phyloP scores from a whole-genome alignment of 1,140 invertebrate species.

The Nephotettix cincticeps region DNA sequence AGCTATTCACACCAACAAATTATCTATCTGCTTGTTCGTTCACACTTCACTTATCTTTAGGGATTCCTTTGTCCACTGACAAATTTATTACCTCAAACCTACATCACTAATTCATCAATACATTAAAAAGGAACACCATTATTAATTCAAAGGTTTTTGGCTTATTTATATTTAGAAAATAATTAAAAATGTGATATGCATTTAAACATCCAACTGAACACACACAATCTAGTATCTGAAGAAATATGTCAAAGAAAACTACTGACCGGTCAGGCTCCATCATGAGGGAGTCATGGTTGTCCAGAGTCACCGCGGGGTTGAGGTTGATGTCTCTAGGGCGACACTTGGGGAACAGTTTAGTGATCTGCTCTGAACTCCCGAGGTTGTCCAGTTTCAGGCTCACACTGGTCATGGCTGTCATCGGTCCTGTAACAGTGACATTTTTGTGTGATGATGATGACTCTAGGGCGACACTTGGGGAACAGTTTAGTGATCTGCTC shows the following conservation, averaged over 20 bases:
- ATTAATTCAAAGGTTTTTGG: too few relatives aligned
- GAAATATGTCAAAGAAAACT: not conserved
- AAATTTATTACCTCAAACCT: too few relatives aligned
- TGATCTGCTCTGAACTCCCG: slow-evolving; percentile 69
- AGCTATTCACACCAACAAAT: too few relatives aligned
- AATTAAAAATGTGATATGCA: too few relatives aligned
- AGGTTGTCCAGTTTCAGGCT: slow-evolving; percentile 39
- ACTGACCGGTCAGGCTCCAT: slow-evolving; percentile 28
- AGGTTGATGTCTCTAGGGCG: slow-evolving; percentile 63
- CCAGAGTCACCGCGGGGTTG: slow-evolving; percentile 50
- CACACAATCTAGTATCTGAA: too few relatives aligned
- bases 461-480: slow-evolving; percentile 74
- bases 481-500: slow-evolving; percentile 79
- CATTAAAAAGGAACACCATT: too few relatives aligned
- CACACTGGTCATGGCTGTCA: slow-evolving; percentile 28
- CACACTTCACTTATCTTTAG: too few relatives aligned
- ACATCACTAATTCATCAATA: too few relatives aligned
- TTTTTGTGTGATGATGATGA: slow-evolving; percentile 61
- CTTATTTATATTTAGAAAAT: too few relatives aligned
- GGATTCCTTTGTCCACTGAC: too few relatives aligned
- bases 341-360: slow-evolving; percentile 79
- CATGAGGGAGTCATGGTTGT: slow-evolving; percentile 33
- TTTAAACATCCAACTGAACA: too few relatives aligned
- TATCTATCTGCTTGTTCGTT: too few relatives aligned
- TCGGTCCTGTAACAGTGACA: not conserved